Conservation (phyloP, 2,113 vertebrate genomes). For the Sus scrofa region DNA sequence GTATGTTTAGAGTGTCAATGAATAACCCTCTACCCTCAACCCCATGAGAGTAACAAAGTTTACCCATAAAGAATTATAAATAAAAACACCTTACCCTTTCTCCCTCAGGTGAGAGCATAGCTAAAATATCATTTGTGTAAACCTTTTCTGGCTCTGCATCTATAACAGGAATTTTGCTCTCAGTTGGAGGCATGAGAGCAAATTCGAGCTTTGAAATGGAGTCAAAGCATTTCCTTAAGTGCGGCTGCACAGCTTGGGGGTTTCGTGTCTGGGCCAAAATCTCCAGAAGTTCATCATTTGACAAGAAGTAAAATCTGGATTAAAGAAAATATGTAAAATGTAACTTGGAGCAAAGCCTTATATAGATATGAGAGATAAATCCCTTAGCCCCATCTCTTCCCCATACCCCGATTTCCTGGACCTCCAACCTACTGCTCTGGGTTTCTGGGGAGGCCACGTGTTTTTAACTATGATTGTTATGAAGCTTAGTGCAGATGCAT, state of each 20-base stretch:
- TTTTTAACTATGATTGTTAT: background rate
- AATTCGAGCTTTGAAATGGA: slow-evolving; percentile 91
- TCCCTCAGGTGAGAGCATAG: slow-evolving; percentile 92
- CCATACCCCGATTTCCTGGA: background rate
- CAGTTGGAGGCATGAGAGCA: slow-evolving; percentile 82
- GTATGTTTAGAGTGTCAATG: background rate
- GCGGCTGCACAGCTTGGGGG: slow-evolving; percentile 93
- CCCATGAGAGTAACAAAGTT: background rate
- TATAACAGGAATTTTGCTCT: slow-evolving; percentile 65
- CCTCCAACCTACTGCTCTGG: background rate
- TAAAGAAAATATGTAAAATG: slow-evolving; percentile 58
- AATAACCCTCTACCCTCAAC: background rate
- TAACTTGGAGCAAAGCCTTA: slow-evolving; percentile 10
- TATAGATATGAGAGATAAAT: background rate
- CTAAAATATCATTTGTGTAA: slow-evolving; percentile 91
- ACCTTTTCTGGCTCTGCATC: slow-evolving; percentile 87
- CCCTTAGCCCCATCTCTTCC: background rate
- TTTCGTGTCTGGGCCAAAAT: slow-evolving; percentile 94
- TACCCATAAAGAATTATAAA: background rate
- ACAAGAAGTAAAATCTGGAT: slow-evolving; percentile 93
- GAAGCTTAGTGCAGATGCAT: background rate
- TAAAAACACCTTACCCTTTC: slow-evolving; percentile 88
- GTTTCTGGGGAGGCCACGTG: background rate
- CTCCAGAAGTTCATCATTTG: slow-evolving; percentile 93
- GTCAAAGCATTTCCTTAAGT: slow-evolving; percentile 94